Evolutionary conservation across 1,140 invertebrate species (phyloP).

Genomic region (Drosophila willistoni): DNA sequence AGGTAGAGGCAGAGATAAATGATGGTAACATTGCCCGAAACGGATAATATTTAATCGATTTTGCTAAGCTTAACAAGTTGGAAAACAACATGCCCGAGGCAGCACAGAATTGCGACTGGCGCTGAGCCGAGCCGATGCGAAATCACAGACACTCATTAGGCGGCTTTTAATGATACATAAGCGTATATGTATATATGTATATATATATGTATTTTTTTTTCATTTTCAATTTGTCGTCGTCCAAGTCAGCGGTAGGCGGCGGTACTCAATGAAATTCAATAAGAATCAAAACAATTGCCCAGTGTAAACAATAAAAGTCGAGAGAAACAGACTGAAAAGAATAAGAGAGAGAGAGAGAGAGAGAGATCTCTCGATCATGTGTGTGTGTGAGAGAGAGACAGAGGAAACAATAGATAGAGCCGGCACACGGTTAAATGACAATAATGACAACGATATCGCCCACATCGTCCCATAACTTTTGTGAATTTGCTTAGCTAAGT

Average conservation of each 20-base stretch:
- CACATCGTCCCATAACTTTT: slow-evolving; percentile 29
- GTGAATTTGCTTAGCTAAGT: slow-evolving; percentile 57
- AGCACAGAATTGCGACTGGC: slow-evolving; percentile 68
- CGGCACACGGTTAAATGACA: slow-evolving; percentile 15
- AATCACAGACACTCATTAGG: slow-evolving; percentile 22
- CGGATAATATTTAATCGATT: slow-evolving; percentile 52
- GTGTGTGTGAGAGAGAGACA: background rate
- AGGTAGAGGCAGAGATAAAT: background rate
- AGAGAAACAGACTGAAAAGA: background rate
- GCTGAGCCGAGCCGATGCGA: slow-evolving; percentile 33
- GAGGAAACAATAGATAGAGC: slow-evolving; percentile 29
- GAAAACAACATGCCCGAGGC: slow-evolving; percentile 69
- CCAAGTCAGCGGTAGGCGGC: slow-evolving; percentile 36
- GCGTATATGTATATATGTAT: too few relatives aligned
- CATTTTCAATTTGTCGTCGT: slow-evolving; percentile 49
- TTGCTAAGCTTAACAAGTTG: slow-evolving; percentile 50
- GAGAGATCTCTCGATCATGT: background rate
- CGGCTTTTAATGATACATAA: slow-evolving; percentile 37
- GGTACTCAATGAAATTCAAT: slow-evolving; percentile 74
- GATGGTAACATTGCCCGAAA: slow-evolving; percentile 46
- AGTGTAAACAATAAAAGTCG: slow-evolving; percentile 56
- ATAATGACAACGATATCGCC: slow-evolving; percentile 33
- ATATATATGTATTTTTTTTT: background rate
- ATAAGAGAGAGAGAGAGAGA: background rate
- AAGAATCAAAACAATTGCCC: slow-evolving; percentile 75